Conservation (phyloP, 2,113 vertebrate genomes). For the Lipophrys pholis region DNA sequence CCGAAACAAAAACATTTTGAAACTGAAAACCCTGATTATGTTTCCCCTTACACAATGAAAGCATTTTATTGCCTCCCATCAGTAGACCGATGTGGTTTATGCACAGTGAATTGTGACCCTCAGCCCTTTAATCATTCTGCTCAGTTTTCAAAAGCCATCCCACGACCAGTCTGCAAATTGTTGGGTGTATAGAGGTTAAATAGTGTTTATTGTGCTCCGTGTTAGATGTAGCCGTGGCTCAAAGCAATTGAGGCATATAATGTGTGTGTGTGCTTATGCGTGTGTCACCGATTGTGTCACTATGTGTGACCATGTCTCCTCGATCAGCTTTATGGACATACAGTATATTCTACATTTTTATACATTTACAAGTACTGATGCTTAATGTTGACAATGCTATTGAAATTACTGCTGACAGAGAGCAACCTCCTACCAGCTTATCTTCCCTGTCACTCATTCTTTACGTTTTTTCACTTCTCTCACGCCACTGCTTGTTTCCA, state of each 20-base stretch:
- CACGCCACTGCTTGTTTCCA: not conserved
- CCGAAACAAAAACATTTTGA: not conserved
- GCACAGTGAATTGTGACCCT: not conserved
- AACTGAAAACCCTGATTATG: constrained; percentile 11
- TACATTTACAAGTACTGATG: no score
- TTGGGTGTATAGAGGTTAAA: constrained; percentile 25
- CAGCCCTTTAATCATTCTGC: constrained; percentile 26
- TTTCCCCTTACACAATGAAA: constrained; percentile 9
- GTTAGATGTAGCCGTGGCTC: constrained; percentile 17
- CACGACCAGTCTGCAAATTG: constrained; percentile 3
- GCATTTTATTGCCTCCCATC: constrained; percentile 2
- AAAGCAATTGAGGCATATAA: constrained; percentile 16
- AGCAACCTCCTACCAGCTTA: constrained; percentile 3
- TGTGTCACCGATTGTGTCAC: not conserved
- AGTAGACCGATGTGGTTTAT: constrained; percentile 7
- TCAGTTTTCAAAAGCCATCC: constrained; percentile 29
- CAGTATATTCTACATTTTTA: no score
- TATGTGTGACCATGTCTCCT: not conserved
- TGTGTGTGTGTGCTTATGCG: constrained; percentile 1
- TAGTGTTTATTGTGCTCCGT: constrained; percentile 9
- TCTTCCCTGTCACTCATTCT: constrained; percentile 46
- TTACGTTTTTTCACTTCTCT: constrained; percentile 36
- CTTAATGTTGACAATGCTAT: no score
- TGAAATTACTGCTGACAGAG: no score
- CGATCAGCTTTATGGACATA: no score